These are phyloP conservation scores for Stegastes partitus DNA, from an alignment of 2,113 vertebrate genomes.

Conservation along the genomic window DNA sequence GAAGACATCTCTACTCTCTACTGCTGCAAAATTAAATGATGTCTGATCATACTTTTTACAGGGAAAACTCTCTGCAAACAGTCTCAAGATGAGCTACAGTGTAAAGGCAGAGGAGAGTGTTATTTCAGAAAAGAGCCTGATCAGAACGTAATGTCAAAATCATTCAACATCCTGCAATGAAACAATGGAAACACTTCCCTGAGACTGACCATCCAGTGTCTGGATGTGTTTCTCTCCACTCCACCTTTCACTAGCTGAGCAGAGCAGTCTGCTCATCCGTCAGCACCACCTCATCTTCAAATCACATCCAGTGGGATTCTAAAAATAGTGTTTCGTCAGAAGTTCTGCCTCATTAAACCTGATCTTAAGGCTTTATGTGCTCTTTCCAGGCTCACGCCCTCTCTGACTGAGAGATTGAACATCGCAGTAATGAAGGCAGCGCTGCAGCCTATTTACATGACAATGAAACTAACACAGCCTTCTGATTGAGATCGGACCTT, in stretches of 20 bases:
- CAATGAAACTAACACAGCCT: not conserved
- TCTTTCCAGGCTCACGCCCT: constrained; percentile 17
- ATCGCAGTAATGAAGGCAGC: constrained; percentile 28
- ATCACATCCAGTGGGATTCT: constrained; percentile 20
- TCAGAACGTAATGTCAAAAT: not conserved
- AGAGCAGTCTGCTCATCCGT: no score
- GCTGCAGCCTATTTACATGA: constrained; percentile 3
- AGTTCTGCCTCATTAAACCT: constrained; percentile 37
- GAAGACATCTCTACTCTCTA: not conserved
- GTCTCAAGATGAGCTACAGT: not conserved
- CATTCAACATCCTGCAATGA: not conserved
- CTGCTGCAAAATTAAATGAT: not conserved
- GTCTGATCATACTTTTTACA: not conserved
- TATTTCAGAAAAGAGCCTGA: no score
- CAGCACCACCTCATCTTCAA: not conserved
- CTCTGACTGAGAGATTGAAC: constrained; percentile 30
- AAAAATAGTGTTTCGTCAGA: constrained; percentile 38
- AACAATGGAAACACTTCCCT: not conserved
- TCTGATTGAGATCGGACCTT: not conserved
- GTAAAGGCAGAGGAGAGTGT: no score
- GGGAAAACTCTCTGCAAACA: not conserved
- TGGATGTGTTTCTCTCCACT: not conserved
- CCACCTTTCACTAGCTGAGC: constrained; percentile 2
- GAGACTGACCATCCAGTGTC: not conserved
- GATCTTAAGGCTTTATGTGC: constrained; percentile 31